Evolutionary conservation across 2,113 vertebrate species (phyloP), one percentile per base, ranked within the genome.

Genomic region (Apistogramma diplotaenia): DNA sequence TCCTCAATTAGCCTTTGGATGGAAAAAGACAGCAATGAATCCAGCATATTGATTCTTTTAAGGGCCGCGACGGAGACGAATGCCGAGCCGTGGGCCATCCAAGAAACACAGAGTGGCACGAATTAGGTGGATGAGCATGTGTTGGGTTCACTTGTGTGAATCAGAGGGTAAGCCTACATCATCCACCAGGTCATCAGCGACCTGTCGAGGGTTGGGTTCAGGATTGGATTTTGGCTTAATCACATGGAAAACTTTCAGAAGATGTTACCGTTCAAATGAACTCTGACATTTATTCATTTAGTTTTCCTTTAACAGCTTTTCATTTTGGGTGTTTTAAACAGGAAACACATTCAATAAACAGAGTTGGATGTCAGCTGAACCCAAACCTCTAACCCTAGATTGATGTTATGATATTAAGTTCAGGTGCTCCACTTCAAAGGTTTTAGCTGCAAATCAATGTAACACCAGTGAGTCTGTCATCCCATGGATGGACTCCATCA

Each of bases 11-110:
- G 65, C 79, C 78, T 54, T 79, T 59, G 61, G 76, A 79, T 82
- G 55, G 82, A 86, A 80, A 85, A 62, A 89, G 79, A 88, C 80
- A 79, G 82, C 37, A 15, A 37, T 83, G 71, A 67, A 72, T 88
- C 65, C 88, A 76, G 31, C 35, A 58, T 87, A 89, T 88, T 49
- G 78, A 79, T 88, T 88, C 8, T 77, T 70, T 57, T 56, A 37
- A 67, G 72, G 77, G 62, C 35, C 79, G 67, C 67, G 83, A 71
- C 73, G 80, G 51, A 86, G 84, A 91, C 60, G 76, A 85, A 86
- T 62, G 35, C 56, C 70, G 46, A 81, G 82, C 87, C 15, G 49
- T 8, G 11, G 76, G 88, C 19, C 3, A 7, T 57, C 74, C 76
- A 53, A 37, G 46, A 33, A 80, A 56, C 62, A 51, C 55, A 72